phyloP scores from a whole-genome alignment of 2,888 invertebrate species.

The Agrilus cyanescens region DNA sequence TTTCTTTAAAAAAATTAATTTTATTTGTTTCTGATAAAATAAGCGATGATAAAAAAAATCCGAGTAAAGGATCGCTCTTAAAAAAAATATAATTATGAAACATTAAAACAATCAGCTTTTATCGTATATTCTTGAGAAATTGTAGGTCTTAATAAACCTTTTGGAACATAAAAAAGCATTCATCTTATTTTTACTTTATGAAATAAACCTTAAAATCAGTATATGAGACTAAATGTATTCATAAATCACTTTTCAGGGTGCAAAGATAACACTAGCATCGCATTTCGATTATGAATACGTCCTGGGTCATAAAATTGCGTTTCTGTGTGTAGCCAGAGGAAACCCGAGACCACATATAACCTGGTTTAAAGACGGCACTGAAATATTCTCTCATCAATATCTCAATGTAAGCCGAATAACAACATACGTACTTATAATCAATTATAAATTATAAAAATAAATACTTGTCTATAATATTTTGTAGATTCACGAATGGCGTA shows the following conservation, averaged over 20 bases:
- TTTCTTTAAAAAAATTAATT: no score
- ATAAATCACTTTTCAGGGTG: conserved; percentile 50
- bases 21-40: no score
- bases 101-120: no score
- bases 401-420: conserved; percentile 56
- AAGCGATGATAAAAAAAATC: no score
- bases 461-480: conserved; percentile 9
- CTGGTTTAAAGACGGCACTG: conserved; percentile 92
- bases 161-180: no score
- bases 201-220: no score
- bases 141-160: no score
- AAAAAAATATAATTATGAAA: no score
- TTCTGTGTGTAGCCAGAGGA: conserved; percentile 83
- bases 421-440: conserved; percentile 1
- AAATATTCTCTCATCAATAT: conserved; percentile 81
- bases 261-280: conserved; percentile 76
- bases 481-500: conserved; percentile 83
- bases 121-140: no score
- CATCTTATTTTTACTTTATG: no score
- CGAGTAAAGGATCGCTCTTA: no score
- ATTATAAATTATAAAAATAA: conserved; percentile 1
- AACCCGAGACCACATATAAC: conserved; percentile 85
- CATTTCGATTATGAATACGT: conserved; percentile 92
- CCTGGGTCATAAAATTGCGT: conserved; percentile 87
- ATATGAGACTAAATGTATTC: background rate